These are phyloP conservation scores for Laticauda laticaudata DNA, from an alignment of 2,113 vertebrate species.

Conservation along the genomic window DNA sequence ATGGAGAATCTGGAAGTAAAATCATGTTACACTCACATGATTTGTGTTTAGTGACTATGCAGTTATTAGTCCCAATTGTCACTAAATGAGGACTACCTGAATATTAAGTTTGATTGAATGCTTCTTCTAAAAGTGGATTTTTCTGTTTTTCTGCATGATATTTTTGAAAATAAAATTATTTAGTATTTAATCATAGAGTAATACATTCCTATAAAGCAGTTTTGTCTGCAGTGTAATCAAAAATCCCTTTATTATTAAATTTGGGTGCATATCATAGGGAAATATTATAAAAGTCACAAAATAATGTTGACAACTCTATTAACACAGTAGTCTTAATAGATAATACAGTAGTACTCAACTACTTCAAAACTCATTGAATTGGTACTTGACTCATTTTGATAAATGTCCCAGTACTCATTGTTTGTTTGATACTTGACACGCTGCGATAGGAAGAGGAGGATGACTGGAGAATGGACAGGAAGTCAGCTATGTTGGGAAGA, in stretches of 20 bases:
- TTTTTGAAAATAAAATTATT: constrained; percentile 6
- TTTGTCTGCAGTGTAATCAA: neutral
- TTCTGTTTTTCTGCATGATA: neutral
- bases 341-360: neutral
- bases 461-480: too few species aligned
- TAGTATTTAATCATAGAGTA: neutral
- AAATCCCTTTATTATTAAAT: neutral
- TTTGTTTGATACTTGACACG: too few species aligned
- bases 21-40: neutral
- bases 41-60: neutral
- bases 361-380: neutral
- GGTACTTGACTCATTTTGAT: neutral
- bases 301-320: neutral
- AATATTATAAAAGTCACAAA: neutral
- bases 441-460: too few species aligned
- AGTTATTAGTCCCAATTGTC: neutral
- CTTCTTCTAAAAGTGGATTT: neutral
- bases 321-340: neutral
- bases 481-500: too few species aligned
- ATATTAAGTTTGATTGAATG: neutral
- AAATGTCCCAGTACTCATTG: too few species aligned
- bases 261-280: neutral
- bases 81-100: neutral
- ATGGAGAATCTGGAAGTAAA: neutral
- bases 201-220: constrained; percentile 11